These are phyloP conservation scores for Drosophila gunungcola DNA, from an alignment of 1,140 invertebrate genomes.

Conservation along the genomic window DNA sequence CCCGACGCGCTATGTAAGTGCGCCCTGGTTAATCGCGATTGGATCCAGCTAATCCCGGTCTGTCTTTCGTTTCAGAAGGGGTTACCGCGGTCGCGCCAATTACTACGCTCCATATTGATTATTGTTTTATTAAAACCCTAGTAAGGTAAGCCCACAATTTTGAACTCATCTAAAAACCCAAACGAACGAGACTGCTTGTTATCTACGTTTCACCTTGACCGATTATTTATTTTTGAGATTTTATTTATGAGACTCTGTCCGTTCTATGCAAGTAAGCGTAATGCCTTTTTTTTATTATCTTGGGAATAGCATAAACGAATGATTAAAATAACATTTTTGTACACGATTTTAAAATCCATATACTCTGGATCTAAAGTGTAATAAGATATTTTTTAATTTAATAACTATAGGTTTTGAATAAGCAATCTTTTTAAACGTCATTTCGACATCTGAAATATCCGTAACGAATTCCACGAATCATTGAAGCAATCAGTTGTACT, in stretches of 20 bases:
- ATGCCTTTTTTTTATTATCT: too few relatives aligned
- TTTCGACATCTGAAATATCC: too few relatives aligned
- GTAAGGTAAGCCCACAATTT: constrained; percentile 76
- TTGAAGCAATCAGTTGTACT: too few relatives aligned
- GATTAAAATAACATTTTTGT: too few relatives aligned
- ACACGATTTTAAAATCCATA: too few relatives aligned
- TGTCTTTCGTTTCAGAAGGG: constrained; percentile 83
- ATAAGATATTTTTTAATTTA: too few relatives aligned
- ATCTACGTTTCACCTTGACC: neutral
- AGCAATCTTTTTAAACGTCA: too few relatives aligned
- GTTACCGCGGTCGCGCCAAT: constrained; percentile 83
- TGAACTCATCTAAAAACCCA: constrained; percentile 3
- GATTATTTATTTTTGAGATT: neutral
- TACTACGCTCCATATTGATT: constrained; percentile 84
- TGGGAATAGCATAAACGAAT: too few relatives aligned
- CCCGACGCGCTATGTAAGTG: constrained; percentile 83
- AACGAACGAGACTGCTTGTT: constrained; percentile 23
- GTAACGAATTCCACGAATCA: too few relatives aligned
- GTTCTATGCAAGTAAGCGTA: neutral
- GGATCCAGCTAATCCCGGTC: constrained; percentile 64
- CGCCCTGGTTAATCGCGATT: neutral
- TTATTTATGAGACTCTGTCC: neutral
- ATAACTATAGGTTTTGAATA: too few relatives aligned
- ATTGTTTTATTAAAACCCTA: constrained; percentile 75
- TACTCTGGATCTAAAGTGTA: too few relatives aligned